Evolutionary conservation across 2,797 vertebrate genomes (phyloP).

Genomic region (Pachyuromys duprasi): DNA sequence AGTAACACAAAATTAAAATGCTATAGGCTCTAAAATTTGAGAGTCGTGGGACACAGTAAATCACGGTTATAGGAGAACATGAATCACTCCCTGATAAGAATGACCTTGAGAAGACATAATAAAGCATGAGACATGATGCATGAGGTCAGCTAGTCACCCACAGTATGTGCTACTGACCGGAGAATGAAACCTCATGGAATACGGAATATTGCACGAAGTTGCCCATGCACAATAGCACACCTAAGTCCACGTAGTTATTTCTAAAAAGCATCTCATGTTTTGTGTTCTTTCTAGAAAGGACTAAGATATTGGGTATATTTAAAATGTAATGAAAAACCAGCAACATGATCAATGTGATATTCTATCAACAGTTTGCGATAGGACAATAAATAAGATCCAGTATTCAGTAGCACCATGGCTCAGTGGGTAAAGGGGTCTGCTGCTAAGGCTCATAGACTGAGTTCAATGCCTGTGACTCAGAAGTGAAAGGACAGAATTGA

Average conservation of each 20-base stretch:
- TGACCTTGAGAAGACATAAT: constrained; percentile 47
- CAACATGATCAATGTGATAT: neutral
- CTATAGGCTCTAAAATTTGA: constrained; percentile 62
- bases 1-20: constrained; percentile 64
- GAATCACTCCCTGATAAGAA: constrained; percentile 71
- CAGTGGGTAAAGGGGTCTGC: neutral
- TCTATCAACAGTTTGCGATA: neutral
- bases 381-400: neutral
- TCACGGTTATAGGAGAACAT: constrained; percentile 78
- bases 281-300: constrained; percentile 17
- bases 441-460: neutral
- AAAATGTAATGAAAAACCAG: neutral
- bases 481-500: neutral
- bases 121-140: constrained; percentile 77
- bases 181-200: constrained; percentile 55
- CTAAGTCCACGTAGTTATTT: constrained; percentile 20
- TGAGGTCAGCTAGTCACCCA: constrained; percentile 60
- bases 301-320: constrained; percentile 13
- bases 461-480: neutral
- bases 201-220: constrained; percentile 2
- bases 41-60: constrained; percentile 69
- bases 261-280: neutral
- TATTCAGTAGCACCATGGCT: neutral
- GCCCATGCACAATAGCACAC: neutral
- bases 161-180: constrained; percentile 33